Conservation (phyloP, 2,113 vertebrate genomes). For the Thamnophis sirtalis region DNA sequence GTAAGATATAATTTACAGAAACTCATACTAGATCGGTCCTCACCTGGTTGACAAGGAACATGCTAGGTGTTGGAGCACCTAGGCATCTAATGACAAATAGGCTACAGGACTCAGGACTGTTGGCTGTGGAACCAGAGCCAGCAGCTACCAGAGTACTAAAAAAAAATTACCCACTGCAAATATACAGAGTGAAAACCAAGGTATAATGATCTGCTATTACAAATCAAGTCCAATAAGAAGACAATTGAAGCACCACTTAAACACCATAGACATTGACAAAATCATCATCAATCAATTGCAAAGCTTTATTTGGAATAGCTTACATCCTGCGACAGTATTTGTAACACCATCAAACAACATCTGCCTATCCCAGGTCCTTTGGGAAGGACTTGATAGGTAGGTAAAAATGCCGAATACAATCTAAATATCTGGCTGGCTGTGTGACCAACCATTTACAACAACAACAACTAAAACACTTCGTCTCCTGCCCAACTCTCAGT, state of each 20-base stretch:
- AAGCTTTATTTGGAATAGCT: background rate
- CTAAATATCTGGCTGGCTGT: background rate
- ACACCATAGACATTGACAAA: background rate
- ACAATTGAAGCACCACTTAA: background rate
- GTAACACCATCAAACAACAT: background rate
- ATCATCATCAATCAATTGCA: background rate
- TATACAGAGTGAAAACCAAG: background rate
- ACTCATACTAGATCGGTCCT: background rate
- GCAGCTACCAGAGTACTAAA: background rate
- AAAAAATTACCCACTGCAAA: background rate
- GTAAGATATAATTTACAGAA: background rate
- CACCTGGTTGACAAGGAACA: background rate
- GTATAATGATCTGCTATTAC: background rate
- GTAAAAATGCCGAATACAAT: background rate
- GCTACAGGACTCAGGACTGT: background rate
- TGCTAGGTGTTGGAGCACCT: background rate
- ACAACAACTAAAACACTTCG: background rate
- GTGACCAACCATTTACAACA: background rate
- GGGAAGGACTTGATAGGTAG: background rate
- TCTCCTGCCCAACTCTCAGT: background rate
- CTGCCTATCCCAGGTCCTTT: background rate
- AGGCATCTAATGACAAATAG: background rate
- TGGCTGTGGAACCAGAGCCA: background rate
- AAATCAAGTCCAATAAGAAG: background rate
- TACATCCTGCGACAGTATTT: background rate